A percentile compares a stretch with the other conserved stretches of the same genome.
Conservation (phyloP, 2,113 vertebrate genomes). For the Chunga burmeisteri region DNA sequence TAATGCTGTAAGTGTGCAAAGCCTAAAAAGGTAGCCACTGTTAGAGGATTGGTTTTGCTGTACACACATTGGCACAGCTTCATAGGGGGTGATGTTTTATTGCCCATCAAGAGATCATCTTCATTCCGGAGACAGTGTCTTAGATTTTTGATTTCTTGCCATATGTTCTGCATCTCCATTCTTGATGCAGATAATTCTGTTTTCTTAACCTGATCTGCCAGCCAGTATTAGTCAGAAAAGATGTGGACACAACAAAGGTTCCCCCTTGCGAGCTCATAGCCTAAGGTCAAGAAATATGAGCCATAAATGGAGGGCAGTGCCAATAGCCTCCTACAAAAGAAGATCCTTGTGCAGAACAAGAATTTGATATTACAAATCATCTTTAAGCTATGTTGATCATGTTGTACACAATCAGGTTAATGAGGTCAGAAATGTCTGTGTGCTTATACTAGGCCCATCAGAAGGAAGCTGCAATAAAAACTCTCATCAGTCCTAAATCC, state of each 20-base stretch:
- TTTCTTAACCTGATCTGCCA: constrained; percentile 59
- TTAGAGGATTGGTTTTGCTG: not conserved
- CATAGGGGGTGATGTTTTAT: constrained; percentile 10
- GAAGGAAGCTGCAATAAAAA: constrained; percentile 60
- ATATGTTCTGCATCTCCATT: constrained; percentile 41
- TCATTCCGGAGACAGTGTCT: constrained; percentile 44
- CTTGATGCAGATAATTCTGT: constrained; percentile 59
- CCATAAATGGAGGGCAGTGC: constrained; percentile 2
- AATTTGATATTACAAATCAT: constrained; percentile 33
- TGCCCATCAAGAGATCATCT: constrained; percentile 17
- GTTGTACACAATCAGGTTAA: constrained; percentile 49
- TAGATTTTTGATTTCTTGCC: constrained; percentile 66
- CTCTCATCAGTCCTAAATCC: constrained; percentile 44
- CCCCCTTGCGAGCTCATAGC: constrained; percentile 23
- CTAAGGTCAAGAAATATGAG: constrained; percentile 32
- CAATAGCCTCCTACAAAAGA: constrained; percentile 34
- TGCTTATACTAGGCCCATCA: not conserved
- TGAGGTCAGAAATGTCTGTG: constrained; percentile 25
- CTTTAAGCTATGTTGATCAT: constrained; percentile 6
- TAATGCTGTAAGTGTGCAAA: not conserved
- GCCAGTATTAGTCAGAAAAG: constrained; percentile 35
- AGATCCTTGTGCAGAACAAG: constrained; percentile 15
- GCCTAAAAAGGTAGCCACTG: not conserved
- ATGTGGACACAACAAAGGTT: constrained; percentile 34
- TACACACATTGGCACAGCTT: not conserved